Percentiles rank a stretch among this genome's conserved stretches.
Conservation (phyloP, 2,113 vertebrate genomes). For the Sapajus apella region DNA sequence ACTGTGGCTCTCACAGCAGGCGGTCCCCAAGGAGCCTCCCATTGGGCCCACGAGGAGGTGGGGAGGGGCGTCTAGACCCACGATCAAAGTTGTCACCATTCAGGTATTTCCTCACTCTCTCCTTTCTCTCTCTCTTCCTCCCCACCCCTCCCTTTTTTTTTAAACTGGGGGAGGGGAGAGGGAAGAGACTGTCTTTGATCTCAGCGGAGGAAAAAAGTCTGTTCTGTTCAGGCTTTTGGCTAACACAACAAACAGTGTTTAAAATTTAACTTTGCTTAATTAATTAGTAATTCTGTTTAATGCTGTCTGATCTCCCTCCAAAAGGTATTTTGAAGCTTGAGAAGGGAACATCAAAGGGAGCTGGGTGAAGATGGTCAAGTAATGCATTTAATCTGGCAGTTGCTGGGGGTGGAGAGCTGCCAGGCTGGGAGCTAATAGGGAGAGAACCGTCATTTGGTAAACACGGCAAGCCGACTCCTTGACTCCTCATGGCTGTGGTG, state of each 20-base stretch:
- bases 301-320: slow-evolving; percentile 98
- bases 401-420: slow-evolving; percentile 84
- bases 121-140: slow-evolving; percentile 37
- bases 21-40: slow-evolving; percentile 52
- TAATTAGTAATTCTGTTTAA: slow-evolving; percentile 99
- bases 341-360: slow-evolving; percentile 97
- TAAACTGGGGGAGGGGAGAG: slow-evolving; percentile 81
- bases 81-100: slow-evolving; percentile 86
- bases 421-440: slow-evolving; percentile 83
- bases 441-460: slow-evolving; percentile 78
- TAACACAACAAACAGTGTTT: slow-evolving; percentile 99
- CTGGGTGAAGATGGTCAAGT: slow-evolving; percentile 89
- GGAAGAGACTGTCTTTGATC: slow-evolving; percentile 95
- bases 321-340: slow-evolving; percentile 95
- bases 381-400: slow-evolving; percentile 90
- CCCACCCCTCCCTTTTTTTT: slow-evolving; percentile 53
- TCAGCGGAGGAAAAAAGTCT: slow-evolving; percentile 88
- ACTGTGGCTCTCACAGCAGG: slow-evolving; percentile 37
- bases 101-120: slow-evolving; percentile 81
- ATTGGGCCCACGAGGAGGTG: slow-evolving; percentile 75
- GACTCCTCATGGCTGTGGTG: slow-evolving; percentile 51
- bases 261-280: slow-evolving; percentile 99
- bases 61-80: slow-evolving; percentile 81
- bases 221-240: slow-evolving; percentile 97
- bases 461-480: slow-evolving; percentile 62